These are phyloP conservation scores for Stegodyphus mimosarum DNA, from an alignment of 1,140 invertebrate genomes.

Conservation along the genomic window DNA sequence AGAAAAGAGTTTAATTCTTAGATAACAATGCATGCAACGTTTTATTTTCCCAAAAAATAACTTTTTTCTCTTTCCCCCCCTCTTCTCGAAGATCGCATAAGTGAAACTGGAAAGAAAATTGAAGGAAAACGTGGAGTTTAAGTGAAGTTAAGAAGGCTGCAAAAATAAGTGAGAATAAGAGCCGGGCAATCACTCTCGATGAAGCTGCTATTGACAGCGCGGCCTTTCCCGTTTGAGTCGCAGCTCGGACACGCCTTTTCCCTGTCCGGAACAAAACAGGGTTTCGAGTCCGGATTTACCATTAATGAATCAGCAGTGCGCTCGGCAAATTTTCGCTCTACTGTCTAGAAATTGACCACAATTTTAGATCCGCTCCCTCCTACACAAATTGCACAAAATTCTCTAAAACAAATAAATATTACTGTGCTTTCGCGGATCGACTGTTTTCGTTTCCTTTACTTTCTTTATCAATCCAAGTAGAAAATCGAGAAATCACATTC, in stretches of 20 bases:
- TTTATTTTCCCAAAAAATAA: constrained; percentile 11
- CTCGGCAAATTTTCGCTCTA: constrained; percentile 40
- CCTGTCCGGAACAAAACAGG: constrained; percentile 56
- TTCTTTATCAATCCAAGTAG: too few species aligned
- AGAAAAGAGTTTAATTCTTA: not conserved
- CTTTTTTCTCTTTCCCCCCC: not conserved
- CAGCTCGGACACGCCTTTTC: constrained; percentile 51
- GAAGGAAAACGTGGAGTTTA: not conserved
- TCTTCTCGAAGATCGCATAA: not conserved
- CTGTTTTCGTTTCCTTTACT: not conserved
- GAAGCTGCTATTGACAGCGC: constrained; percentile 54
- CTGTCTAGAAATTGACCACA: constrained; percentile 8
- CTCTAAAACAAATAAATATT: not conserved
- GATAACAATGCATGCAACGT: not conserved
- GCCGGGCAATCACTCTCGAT: constrained; percentile 41
- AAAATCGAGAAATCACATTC: too few species aligned
- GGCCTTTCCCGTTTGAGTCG: constrained; percentile 35
- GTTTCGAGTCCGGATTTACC: constrained; percentile 26
- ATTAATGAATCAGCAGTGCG: constrained; percentile 46
- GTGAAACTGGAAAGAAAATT: not conserved
- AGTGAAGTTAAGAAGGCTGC: not conserved
- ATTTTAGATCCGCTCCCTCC: not conserved
- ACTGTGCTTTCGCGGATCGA: not conserved
- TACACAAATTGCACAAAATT: not conserved
- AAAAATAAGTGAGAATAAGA: constrained; percentile 25